These are phyloP conservation scores for Austrofundulus limnaeus DNA, from an alignment of 2,113 vertebrate species.

Conservation along the genomic window DNA sequence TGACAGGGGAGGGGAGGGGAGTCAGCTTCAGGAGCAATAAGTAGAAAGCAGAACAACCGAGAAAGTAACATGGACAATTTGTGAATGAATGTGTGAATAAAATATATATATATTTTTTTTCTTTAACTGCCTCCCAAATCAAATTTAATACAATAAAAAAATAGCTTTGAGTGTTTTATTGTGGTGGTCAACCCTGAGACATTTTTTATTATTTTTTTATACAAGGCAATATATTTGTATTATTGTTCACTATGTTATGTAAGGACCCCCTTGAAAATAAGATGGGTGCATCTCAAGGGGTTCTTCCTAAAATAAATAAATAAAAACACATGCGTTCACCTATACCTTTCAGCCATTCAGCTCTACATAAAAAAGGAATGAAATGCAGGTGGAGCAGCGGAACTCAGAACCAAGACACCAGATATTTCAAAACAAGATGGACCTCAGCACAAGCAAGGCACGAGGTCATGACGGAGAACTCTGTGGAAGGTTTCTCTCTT, in stretches of 20 bases:
- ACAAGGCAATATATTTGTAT: no score
- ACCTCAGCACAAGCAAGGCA: constrained; percentile 27
- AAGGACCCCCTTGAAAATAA: no score
- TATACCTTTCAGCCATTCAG: neutral
- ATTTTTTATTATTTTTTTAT: neutral
- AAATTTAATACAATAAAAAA: neutral
- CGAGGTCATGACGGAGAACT: constrained; percentile 45
- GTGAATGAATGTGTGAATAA: neutral
- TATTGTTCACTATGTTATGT: no score
- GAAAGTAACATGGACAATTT: constrained; percentile 2
- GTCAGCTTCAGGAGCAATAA: constrained; percentile 18
- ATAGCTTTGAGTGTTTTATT: neutral
- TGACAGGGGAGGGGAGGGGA: constrained; percentile 14
- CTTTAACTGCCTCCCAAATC: neutral
- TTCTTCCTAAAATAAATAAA: no score
- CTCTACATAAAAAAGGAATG: neutral
- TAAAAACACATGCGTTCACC: no score
- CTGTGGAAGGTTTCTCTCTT: constrained; percentile 49
- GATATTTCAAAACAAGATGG: constrained; percentile 22
- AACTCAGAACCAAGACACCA: constrained; percentile 16
- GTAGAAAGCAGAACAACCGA: constrained; percentile 1
- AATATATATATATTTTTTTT: neutral
- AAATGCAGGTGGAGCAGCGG: neutral
- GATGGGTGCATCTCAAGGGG: no score
- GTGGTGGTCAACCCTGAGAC: neutral